Percentiles rank a stretch among this genome's conserved stretches.
phyloP scores from a whole-genome alignment of 2,113 vertebrate species.

The Ranitomeya imitator region DNA sequence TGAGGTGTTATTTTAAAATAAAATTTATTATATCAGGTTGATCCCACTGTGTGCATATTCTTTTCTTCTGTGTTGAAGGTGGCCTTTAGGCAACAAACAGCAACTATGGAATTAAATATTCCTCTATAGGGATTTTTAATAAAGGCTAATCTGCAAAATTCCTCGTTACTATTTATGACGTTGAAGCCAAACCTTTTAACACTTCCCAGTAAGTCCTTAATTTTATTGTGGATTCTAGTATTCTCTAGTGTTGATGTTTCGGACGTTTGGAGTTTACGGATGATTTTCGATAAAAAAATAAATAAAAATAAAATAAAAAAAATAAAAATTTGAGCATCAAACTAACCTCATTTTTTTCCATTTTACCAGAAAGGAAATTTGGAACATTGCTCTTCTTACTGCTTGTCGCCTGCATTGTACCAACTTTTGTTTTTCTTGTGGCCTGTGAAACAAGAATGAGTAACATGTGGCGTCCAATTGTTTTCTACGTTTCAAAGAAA shows the following conservation, averaged over 20 bases:
- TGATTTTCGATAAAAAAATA: too few relatives aligned
- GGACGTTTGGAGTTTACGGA: too few relatives aligned
- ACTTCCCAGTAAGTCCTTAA: neutral
- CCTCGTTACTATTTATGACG: too few relatives aligned
- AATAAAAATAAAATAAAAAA: too few relatives aligned
- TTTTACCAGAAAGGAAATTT: conserved; percentile 4
- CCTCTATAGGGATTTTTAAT: too few relatives aligned
- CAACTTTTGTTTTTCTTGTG: neutral
- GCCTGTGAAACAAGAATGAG: conserved; percentile 8
- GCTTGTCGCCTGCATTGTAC: neutral
- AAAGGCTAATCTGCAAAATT: too few relatives aligned
- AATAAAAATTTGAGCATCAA: neutral
- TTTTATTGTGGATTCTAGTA: neutral
- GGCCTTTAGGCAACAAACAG: too few relatives aligned
- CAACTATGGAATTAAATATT: too few relatives aligned
- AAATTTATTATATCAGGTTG: too few relatives aligned
- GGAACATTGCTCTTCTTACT: neutral
- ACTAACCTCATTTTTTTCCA: neutral
- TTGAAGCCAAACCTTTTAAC: neutral
- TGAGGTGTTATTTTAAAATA: too few relatives aligned
- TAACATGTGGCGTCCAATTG: conserved; percentile 43
- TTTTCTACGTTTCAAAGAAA: conserved; percentile 53
- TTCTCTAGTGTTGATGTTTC: neutral
- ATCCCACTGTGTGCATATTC: too few relatives aligned
- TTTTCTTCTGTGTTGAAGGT: too few relatives aligned